Percentiles rank a stretch among this genome's conserved stretches.
Evolutionary conservation across 2,113 vertebrate genomes (phyloP).

Genomic region (Crypturellus undulatus): DNA sequence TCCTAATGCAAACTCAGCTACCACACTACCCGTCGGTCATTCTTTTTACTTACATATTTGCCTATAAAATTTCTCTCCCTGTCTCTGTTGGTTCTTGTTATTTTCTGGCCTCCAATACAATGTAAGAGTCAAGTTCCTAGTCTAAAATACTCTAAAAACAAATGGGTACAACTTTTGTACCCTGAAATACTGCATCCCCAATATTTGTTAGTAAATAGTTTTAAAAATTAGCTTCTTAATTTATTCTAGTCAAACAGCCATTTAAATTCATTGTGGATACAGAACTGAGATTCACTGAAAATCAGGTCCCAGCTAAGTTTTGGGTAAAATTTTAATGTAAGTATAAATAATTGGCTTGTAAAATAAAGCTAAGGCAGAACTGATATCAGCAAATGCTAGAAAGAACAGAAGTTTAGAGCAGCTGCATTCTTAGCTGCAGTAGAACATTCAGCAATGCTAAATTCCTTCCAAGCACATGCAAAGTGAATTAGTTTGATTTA

Average conservation of each 20-base stretch:
- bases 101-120: not conserved
- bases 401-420: not conserved
- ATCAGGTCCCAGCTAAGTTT: slow-evolving; percentile 30
- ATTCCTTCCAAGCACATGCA: not conserved
- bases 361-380: slow-evolving; percentile 47
- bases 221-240: not conserved
- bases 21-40: not conserved
- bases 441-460: not conserved
- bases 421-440: not conserved
- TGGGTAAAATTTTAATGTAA: slow-evolving; percentile 43
- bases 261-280: slow-evolving; percentile 17
- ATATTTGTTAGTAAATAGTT: not conserved
- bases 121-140: not conserved
- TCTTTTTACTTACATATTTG: slow-evolving; percentile 11
- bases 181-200: not conserved
- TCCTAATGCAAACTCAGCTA: not conserved
- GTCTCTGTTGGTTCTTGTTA: not conserved
- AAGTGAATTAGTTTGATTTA: not conserved
- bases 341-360: slow-evolving; percentile 55
- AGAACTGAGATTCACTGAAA: slow-evolving; percentile 50
- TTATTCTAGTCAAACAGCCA: slow-evolving; percentile 28
- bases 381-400: not conserved
- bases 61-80: not conserved
- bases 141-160: not conserved
- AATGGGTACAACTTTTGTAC: not conserved